These are phyloP conservation scores for Procambarus virginalis DNA, from an alignment of 1,140 invertebrate species.

Conservation along the genomic window DNA sequence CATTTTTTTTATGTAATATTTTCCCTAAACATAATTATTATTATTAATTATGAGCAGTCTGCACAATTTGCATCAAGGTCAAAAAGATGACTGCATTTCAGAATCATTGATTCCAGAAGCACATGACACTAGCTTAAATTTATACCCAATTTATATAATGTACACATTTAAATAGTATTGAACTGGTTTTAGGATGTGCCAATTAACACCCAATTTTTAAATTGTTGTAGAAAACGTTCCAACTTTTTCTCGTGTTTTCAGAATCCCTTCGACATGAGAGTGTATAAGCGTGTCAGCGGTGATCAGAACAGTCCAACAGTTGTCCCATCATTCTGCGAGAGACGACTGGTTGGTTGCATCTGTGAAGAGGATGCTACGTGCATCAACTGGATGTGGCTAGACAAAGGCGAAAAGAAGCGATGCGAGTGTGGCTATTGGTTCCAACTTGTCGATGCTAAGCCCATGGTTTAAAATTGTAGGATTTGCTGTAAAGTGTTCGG, in stretches of 20 bases:
- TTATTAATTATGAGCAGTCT: too few species aligned
- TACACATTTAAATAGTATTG: too few species aligned
- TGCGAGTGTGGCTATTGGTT: constrained; percentile 98
- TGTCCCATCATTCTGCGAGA: constrained; percentile 91
- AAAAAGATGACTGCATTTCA: too few species aligned
- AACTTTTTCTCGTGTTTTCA: constrained; percentile 72
- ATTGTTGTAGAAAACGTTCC: too few species aligned
- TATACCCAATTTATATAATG: too few species aligned
- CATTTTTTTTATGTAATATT: too few species aligned
- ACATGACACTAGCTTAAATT: too few species aligned
- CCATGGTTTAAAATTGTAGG: constrained; percentile 57
- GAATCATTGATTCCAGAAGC: too few species aligned
- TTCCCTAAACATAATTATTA: too few species aligned
- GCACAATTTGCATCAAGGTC: too few species aligned
- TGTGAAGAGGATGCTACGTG: constrained; percentile 93
- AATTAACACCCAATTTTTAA: too few species aligned
- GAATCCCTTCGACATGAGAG: constrained; percentile 92
- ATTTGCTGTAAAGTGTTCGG: background rate
- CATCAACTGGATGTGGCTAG: constrained; percentile 95
- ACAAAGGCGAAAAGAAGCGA: constrained; percentile 89
- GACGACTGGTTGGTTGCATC: constrained; percentile 94
- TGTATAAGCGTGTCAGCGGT: constrained; percentile 85
- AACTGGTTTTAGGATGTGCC: too few species aligned
- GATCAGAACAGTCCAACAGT: constrained; percentile 91
- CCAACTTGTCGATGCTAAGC: constrained; percentile 84